These are phyloP conservation scores for Physocephala rufipes DNA, from an alignment of 2,888 invertebrate species.

Conservation along the genomic window DNA sequence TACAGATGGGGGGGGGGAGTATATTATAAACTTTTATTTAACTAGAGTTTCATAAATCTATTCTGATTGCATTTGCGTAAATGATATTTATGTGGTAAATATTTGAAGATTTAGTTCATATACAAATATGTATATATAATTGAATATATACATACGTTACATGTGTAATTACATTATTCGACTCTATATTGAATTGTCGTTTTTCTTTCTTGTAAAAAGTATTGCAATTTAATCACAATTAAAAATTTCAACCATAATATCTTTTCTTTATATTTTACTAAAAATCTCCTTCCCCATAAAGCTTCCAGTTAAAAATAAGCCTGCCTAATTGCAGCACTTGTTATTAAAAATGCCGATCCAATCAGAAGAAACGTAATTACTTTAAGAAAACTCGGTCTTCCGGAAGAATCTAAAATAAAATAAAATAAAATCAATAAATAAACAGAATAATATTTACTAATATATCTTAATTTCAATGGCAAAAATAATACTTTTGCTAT, in stretches of 20 bases:
- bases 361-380: conserved; percentile 64
- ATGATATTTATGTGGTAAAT: neutral
- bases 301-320: conserved; percentile 50
- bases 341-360: conserved; percentile 64
- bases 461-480: neutral
- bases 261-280: no score
- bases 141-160: no score
- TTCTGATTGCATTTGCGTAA: conserved; percentile 7
- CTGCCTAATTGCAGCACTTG: conserved; percentile 65
- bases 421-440: neutral
- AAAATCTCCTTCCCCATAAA: conserved; percentile 1
- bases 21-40: neutral
- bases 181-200: no score
- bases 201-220: no score
- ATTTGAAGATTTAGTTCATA: neutral
- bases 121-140: no score
- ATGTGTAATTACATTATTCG: no score
- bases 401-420: conserved; percentile 63
- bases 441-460: neutral
- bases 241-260: neutral
- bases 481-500: conserved; percentile 57
- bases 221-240: conserved; percentile 1
- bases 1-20: no score
- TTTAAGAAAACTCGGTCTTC: conserved; percentile 66
- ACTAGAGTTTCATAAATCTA: conserved; percentile 1